Conservation (phyloP, 1,140 invertebrate genomes). For the Oryctes rhinoceros region DNA sequence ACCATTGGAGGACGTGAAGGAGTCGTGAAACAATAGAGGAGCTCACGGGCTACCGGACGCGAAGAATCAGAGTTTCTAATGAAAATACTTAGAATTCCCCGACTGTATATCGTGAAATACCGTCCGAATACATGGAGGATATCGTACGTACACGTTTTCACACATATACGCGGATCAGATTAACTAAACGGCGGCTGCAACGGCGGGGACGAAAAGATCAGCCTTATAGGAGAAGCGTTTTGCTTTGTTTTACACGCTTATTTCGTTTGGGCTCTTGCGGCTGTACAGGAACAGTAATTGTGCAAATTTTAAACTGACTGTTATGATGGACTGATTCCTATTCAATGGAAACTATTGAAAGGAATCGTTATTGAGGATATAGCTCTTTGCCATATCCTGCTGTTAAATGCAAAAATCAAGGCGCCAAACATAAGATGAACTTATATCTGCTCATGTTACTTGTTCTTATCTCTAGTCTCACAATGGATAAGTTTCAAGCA, state of each 20-base stretch:
- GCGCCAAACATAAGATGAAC: too few relatives aligned
- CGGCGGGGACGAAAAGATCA: neutral
- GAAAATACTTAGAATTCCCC: constrained; percentile 42
- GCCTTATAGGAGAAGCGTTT: neutral
- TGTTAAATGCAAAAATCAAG: too few relatives aligned
- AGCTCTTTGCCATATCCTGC: too few relatives aligned
- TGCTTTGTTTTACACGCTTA: neutral
- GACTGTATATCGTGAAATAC: constrained; percentile 37
- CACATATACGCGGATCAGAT: neutral
- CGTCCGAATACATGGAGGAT: constrained; percentile 10
- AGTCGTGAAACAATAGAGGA: constrained; percentile 34
- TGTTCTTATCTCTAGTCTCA: too few relatives aligned
- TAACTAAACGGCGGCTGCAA: neutral
- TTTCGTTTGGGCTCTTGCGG: constrained; percentile 7
- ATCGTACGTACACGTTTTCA: neutral
- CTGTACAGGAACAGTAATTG: neutral
- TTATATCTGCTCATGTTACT: too few relatives aligned
- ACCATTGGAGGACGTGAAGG: constrained; percentile 26
- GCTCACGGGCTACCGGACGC: constrained; percentile 35
- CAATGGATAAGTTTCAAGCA: too few relatives aligned
- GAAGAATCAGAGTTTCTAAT: constrained; percentile 42
- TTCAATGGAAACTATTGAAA: too few relatives aligned
- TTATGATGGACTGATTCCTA: too few relatives aligned
- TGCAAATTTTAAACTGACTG: too few relatives aligned
- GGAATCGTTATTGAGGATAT: too few relatives aligned